Evolutionary conservation across 2,113 vertebrate species (phyloP), one percentile per base, ranked within the genome.

Genomic region (Argyrosomus japonicus): DNA sequence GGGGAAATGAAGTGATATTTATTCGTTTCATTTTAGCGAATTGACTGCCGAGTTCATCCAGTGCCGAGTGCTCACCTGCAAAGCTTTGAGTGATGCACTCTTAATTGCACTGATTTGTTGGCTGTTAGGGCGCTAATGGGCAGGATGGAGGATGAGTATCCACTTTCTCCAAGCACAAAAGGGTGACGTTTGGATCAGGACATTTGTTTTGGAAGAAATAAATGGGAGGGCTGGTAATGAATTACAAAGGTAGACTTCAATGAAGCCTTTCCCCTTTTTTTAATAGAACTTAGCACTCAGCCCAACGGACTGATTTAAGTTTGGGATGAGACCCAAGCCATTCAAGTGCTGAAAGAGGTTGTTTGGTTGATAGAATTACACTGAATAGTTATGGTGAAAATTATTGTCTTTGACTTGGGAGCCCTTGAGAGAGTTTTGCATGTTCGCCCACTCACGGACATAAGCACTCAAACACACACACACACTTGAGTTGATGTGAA

Each of bases 61-160:
- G 76, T 74, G 71, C 81, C 87, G 91, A 90, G 90, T 90, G 88
- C 81, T 81, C 92, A 95, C 93, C 93, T 94, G 91, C 84, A 82
- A 62, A 61, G 83, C 83, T 82, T 83, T 88, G 86, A 91, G 60
- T 53, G 63, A 71, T 27, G 57, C 64, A 84, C 57, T 79, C 76
- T 81, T 92, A 93, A 93, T 95, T 93, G 87, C 48, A 36, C 75
- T 86, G 82, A 90, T 93, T 93, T 79, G 74, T 57, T 56, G 48
- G 65, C 56, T 88, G 81, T 68, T 90, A 67, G 54, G 48, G 50
- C 61, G 45, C 64, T 93, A 94, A 93, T 93, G 80, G 85, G 89
- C 64, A 68, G 75, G 88, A 86, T 79, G 77, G 82, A 89, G 72
- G 60, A 77, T 77, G 84, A 89, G 69, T 57, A 65, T 47, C 50